These are phyloP conservation scores for Anadara kagoshimensis DNA, from an alignment of 1,140 invertebrate species.

Conservation along the genomic window DNA sequence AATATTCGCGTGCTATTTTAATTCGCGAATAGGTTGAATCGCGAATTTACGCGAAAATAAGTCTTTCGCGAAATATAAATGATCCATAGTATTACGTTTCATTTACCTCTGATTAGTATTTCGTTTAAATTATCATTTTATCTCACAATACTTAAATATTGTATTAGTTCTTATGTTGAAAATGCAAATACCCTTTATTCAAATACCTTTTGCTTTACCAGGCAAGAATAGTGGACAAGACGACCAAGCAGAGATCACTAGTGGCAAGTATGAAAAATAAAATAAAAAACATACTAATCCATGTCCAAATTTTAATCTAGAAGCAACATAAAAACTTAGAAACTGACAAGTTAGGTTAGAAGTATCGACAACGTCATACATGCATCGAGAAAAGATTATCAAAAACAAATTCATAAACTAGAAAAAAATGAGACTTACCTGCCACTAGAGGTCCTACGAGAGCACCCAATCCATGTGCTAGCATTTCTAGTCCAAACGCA, in stretches of 20 bases:
- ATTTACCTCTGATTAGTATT: too few species aligned
- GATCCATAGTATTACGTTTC: too few species aligned
- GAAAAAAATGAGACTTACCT: slow-evolving; percentile 14
- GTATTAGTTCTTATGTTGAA: background rate
- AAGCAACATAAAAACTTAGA: too few species aligned
- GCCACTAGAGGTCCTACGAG: slow-evolving; percentile 30
- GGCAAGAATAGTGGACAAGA: background rate
- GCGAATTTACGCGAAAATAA: too few species aligned
- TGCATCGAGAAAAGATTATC: background rate
- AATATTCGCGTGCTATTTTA: too few species aligned
- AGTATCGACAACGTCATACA: background rate
- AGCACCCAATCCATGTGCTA: slow-evolving; percentile 23
- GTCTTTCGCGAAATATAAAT: too few species aligned
- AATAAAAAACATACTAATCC: background rate
- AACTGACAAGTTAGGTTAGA: too few species aligned
- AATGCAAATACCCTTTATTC: too few species aligned
- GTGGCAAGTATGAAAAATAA: background rate
- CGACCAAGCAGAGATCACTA: background rate
- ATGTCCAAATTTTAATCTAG: background rate
- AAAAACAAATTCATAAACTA: background rate
- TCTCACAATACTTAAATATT: background rate
- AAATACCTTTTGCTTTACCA: too few species aligned
- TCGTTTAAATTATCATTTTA: too few species aligned
- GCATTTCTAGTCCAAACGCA: slow-evolving; percentile 24
- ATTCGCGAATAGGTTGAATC: too few species aligned